A percentile compares a stretch with the other conserved stretches of the same genome.
Evolutionary conservation across 2,888 invertebrate species (phyloP).

Genomic region (Tetragonisca angustula): DNA sequence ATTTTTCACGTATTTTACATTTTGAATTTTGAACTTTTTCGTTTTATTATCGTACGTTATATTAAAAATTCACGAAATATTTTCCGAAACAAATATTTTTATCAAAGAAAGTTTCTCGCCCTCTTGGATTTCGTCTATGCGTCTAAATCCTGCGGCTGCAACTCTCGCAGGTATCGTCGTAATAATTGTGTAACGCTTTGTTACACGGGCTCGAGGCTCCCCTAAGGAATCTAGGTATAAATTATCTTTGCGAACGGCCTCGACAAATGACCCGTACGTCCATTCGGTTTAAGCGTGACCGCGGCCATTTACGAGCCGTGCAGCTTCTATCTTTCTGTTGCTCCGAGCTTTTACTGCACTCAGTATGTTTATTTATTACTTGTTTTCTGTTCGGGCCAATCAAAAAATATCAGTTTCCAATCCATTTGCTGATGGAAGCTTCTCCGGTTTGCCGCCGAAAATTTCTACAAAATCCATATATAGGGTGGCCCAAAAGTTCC

Average conservation of each 20-base stretch:
- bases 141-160: neutral
- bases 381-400: neutral
- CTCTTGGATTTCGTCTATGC: neutral
- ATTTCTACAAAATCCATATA: no score
- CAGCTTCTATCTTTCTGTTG: neutral
- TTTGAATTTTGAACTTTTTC: no score
- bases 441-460: no score
- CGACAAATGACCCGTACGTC: neutral
- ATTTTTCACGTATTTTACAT: no score
- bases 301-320: conserved; percentile 2
- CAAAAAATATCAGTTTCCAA: neutral
- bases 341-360: neutral
- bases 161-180: neutral
- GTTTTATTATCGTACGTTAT: no score
- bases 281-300: neutral
- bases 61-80: no score
- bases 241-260: neutral
- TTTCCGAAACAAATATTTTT: neutral
- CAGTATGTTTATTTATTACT: neutral
- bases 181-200: conserved; percentile 2
- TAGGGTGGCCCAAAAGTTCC: no score
- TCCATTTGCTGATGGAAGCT: neutral
- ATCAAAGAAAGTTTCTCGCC: neutral
- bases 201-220: neutral
- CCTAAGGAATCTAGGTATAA: neutral